Base-by-base conservation (phyloP, 2,888 invertebrate species). In the Alloplasta piceator region DNA sequence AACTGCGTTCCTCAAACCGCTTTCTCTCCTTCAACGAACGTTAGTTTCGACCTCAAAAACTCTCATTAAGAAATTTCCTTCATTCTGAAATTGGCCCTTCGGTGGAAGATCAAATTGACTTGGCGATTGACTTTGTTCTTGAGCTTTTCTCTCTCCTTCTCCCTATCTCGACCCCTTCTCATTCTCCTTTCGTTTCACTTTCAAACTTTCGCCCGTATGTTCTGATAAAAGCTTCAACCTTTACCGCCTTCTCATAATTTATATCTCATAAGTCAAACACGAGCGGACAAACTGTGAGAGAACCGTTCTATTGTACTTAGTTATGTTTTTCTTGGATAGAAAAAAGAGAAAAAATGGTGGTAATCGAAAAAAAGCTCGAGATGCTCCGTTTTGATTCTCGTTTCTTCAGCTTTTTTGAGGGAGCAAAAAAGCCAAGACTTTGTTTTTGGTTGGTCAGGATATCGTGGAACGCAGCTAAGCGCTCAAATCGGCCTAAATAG, bases 31-130 rank as follows among this genome's bases (percentile, higher is more conserved):
- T 14, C 60, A 52, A 75, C 60, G 60, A 68, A 64, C 76, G 63
- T 77, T 70, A 73, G 58, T 68, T 26, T 77, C 80, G 55, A 78
- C 74, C 78, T 78, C 67, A 61, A 78, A 26, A 78, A 71, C 78
- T 71, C 81, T 78, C 81, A 81, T 81, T 81, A 81, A 78, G 74
- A 75, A 78, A 81, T 78, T 81, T 78, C 64, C 78, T 71, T 60
- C 66, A 74, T 70, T 78, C 60, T 48, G 16, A 52, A 80, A 80
- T 80, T 78, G 81, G 81, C 60, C 52, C 70, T 70, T 78, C 81
- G 70, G 73, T 50, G 66, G 52, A 60, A 77, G 81, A 81, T 81
- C 78, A 81, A 81, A 81, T 81, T 81, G 81, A 77, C 78, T 81
- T 74, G 60, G 74, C 70, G 81, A 81, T 81, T 74, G 81, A 81